Percentiles rank a stretch among this genome's conserved stretches.
These are phyloP conservation scores for Nanger granti DNA, from an alignment of 2,113 vertebrate genomes.

Conservation along the genomic window DNA sequence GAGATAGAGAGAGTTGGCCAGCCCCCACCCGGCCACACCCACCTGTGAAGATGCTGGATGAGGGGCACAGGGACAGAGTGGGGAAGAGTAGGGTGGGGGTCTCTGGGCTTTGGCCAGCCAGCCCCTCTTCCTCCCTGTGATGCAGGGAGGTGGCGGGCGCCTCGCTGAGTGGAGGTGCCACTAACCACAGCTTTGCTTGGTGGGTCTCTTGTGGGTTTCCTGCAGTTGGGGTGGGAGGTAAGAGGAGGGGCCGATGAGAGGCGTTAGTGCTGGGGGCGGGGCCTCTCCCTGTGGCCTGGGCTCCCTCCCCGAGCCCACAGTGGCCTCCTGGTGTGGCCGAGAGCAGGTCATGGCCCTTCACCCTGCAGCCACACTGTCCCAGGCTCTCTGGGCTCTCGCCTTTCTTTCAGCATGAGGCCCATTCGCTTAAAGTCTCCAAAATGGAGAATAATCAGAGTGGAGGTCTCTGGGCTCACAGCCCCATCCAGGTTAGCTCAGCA, in stretches of 20 bases:
- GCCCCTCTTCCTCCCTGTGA: background rate
- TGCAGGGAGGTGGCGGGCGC: background rate
- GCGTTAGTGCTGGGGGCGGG: too few species aligned
- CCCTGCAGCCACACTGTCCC: background rate
- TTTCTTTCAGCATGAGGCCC: background rate
- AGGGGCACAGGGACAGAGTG: background rate
- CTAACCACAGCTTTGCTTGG: background rate
- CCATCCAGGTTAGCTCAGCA: background rate
- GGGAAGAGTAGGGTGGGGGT: background rate
- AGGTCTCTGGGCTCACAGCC: background rate
- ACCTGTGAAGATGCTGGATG: too few species aligned
- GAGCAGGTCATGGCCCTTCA: fast-evolving
- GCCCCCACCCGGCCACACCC: background rate
- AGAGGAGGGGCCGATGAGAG: background rate
- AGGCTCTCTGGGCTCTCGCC: background rate
- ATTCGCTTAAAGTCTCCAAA: background rate
- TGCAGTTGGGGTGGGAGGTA: background rate
- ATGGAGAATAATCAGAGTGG: background rate
- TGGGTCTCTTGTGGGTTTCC: background rate
- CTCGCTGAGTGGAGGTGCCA: fast-evolving
- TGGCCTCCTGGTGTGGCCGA: background rate
- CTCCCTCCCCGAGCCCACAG: fast-evolving
- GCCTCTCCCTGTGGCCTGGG: background rate
- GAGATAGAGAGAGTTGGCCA: background rate
- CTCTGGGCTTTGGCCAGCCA: fast-evolving